Percentiles rank a stretch among this genome's conserved stretches.
phyloP scores from a whole-genome alignment of 37 sponge, comb jelly and placozoan genomes.

The Chondrosia reniformis region DNA sequence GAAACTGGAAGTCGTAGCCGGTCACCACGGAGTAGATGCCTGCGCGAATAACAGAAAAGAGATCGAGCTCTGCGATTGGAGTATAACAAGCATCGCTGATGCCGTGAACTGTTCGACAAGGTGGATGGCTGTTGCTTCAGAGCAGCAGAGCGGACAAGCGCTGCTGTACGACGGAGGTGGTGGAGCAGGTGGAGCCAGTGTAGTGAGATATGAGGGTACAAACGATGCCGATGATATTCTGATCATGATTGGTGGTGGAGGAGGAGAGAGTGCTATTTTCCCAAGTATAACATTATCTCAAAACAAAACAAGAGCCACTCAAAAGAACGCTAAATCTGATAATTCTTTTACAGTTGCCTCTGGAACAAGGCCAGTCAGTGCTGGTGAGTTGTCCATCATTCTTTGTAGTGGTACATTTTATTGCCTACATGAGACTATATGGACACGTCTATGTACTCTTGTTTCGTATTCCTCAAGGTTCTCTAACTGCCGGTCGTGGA shows the following conservation, averaged over 20 bases:
- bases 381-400: constrained; percentile 1
- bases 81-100: background rate
- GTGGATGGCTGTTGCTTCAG: background rate
- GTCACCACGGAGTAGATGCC: constrained; percentile 45
- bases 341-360: background rate
- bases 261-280: constrained; percentile 2
- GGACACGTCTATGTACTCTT: background rate
- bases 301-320: background rate
- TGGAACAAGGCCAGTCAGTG: background rate
- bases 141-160: too few relatives aligned
- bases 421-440: background rate
- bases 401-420: background rate
- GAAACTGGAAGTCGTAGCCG: constrained; percentile 28
- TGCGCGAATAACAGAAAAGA: constrained; percentile 19
- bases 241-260: constrained; percentile 47
- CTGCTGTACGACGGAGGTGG: constrained; percentile 31
- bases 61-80: background rate
- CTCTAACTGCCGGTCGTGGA: background rate
- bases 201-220: constrained; percentile 12
- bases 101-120: background rate
- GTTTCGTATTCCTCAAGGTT: background rate
- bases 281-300: background rate
- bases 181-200: constrained; percentile 56
- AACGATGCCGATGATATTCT: constrained; percentile 8
- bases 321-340: background rate